Evolutionary conservation across 2,797 vertebrate genomes (phyloP), one percentile per base, ranked within the genome.

Genomic region (Moxostoma hubbsi): DNA sequence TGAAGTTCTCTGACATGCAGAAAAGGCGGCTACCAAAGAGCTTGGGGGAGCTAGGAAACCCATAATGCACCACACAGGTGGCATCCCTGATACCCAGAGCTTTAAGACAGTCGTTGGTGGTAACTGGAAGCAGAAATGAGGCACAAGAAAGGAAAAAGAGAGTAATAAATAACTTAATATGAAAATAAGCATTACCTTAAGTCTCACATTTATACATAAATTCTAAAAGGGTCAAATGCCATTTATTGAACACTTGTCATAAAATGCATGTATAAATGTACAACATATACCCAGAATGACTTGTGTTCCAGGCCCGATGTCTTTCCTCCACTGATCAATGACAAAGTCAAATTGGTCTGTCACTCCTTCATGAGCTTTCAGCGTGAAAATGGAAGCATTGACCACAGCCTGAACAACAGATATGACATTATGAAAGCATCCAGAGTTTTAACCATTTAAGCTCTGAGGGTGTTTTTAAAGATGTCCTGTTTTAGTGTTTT

Each of bases 61-160:
- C 90, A 76, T 95, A 98, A 85, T 99, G 97, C 79, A 98, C 83
- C 2, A 99, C 93, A 1, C 95, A 94, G 0, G 93, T 95, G 6
- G 96, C 97, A 64, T 99, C 97, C 6, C 89, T 93, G 85, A 98
- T 93, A 74, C 91, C 90, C 75, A 96, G 73, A 36, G 91, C 86
- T 8, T 89, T 89, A 51, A 95, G 53, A 80, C 94, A 97, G 9
- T 94, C 92, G 47, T 93, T 92, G n/a, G 95, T 96, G 51, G 93
- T 90, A 87, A 97, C 97, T 99, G 80, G 45, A 57, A 46, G 61
- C n/a, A 6, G 13, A 77, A 77, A 77, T 54, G 13, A 73, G 77
- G 50, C 57, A 2, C 9, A 50, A n/a, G 24, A 24, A 24, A 24
- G 13, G 53, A 13, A 55, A 55, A 6, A 55, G 54, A 57, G 15